Evolutionary conservation across 2,888 invertebrate species (phyloP).

Genomic region (Habroteleia sp.): DNA sequence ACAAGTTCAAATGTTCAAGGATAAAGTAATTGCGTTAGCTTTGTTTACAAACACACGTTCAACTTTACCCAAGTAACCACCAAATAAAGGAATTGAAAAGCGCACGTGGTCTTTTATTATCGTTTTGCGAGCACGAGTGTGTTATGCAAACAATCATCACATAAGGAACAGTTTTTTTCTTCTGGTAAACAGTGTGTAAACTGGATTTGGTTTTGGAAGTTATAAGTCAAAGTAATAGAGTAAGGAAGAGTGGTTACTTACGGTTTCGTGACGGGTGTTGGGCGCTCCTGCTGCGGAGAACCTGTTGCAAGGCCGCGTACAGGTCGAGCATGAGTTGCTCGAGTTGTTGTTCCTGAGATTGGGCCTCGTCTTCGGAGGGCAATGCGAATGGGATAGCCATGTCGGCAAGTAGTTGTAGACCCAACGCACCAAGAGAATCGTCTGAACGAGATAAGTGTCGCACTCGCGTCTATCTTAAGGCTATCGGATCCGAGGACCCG

Average conservation of each 20-base stretch:
- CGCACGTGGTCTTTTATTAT: not conserved
- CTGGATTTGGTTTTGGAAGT: too few species aligned
- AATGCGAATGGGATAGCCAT: slow-evolving; percentile 79
- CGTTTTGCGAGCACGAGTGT: not conserved
- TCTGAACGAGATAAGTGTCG: slow-evolving; percentile 9
- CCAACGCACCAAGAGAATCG: not conserved
- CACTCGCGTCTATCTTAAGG: slow-evolving; percentile 22
- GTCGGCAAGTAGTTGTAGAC: slow-evolving; percentile 31
- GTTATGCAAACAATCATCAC: too few species aligned
- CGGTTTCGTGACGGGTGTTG: slow-evolving; percentile 79
- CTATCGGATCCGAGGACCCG: slow-evolving; percentile 32
- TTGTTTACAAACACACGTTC: slow-evolving; percentile 12
- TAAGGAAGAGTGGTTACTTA: slow-evolving; percentile 71
- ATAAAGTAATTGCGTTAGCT: not conserved
- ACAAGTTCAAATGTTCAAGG: slow-evolving; percentile 8
- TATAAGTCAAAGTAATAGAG: too few species aligned
- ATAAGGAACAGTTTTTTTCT: too few species aligned
- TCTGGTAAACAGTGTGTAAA: too few species aligned
- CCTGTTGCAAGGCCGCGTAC: slow-evolving; percentile 78
- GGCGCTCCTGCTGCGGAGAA: slow-evolving; percentile 75
- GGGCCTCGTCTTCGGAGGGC: slow-evolving; percentile 77
- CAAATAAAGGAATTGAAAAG: not conserved
- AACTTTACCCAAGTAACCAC: not conserved
- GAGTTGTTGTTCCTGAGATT: slow-evolving; percentile 74
- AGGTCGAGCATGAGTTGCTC: slow-evolving; percentile 79